Evolutionary conservation across 2,113 vertebrate species (phyloP), one percentile per base, ranked within the genome.

Genomic region (Heterochromis multidens): DNA sequence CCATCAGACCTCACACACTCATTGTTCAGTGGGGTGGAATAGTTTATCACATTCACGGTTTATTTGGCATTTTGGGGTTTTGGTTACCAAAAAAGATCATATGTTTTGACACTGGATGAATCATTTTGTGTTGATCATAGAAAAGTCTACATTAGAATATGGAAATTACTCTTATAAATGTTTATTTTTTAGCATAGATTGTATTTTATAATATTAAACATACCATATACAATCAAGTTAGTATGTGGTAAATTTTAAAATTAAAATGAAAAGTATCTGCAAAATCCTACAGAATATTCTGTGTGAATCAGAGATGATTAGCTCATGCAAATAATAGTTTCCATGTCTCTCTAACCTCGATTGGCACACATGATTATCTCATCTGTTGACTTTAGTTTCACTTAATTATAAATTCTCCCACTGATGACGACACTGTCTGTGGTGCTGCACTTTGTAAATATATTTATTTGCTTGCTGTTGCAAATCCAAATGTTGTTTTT

Each of bases 141-240:
- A 84, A 74, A 74, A 74, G 27, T n/a, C 54, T 74, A 54, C 46
- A 54, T 74, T 52, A 74, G 70, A 82, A 88, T 10, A 46, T 37
- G 29, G 56, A 85, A 65, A 54, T 27, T 19, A 11, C 54, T 59
- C 3, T n/a, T 35, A 29, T 76, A 7, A 56, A 61, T 35, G 52
- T 63, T 62, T 77, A 7, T 35, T 87, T 86, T 91, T 81, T 76
- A 89, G 52, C 54, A 31, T 40, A 58, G 70, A 56, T 81, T 62
- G 74, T 83, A 83, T 86, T 91, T 92, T 91, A 90, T 88, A 70
- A 92, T 87, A 88, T 85, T 83, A 81, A 83, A 40, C 21, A 62
- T 23, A 12, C 65, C 40, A 11, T 70, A 9, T 27, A 56, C 27
- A 21, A 72, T 80, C 74, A 57, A 82, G 59, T 60, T n/a, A 59